Evolutionary conservation across 2,113 vertebrate species (phyloP).

Genomic region (Peromyscus polionotus): DNA sequence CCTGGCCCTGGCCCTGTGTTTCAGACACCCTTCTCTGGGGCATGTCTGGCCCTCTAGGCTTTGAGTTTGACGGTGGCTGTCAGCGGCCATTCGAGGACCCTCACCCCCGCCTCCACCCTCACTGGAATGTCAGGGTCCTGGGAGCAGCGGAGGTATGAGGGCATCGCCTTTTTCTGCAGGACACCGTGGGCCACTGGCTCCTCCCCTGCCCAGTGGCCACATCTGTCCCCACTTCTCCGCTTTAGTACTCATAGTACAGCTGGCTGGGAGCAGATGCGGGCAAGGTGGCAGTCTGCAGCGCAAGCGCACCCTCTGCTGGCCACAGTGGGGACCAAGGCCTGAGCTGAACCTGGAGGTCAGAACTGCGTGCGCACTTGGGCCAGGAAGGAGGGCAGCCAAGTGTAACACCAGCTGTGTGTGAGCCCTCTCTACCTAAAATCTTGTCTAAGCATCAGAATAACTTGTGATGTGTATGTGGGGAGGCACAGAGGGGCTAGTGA

Average conservation of each 20-base stretch:
- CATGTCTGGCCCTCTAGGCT: background rate
- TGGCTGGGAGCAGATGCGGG: accelerated
- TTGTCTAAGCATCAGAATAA: background rate
- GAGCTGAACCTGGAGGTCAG: background rate
- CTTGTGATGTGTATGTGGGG: background rate
- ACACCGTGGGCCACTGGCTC: background rate
- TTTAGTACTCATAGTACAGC: background rate
- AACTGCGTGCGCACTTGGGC: no score
- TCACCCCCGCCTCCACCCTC: background rate
- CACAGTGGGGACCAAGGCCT: accelerated
- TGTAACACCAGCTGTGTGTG: background rate
- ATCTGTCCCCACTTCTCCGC: background rate
- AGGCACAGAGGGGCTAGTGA: background rate
- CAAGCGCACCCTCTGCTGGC: constrained; percentile 61
- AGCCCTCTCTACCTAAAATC: background rate
- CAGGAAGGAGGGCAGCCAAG: background rate
- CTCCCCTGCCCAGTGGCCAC: background rate
- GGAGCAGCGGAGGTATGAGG: background rate
- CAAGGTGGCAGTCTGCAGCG: accelerated
- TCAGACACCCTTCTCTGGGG: background rate
- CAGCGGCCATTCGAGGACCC: background rate
- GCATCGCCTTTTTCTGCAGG: no score
- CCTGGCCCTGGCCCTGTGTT: background rate
- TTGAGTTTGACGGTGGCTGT: background rate
- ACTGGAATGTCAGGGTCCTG: background rate